Percentiles rank a stretch among this genome's conserved stretches.
These are phyloP conservation scores for Nanger granti DNA, from an alignment of 2,113 vertebrate species.

Conservation along the genomic window DNA sequence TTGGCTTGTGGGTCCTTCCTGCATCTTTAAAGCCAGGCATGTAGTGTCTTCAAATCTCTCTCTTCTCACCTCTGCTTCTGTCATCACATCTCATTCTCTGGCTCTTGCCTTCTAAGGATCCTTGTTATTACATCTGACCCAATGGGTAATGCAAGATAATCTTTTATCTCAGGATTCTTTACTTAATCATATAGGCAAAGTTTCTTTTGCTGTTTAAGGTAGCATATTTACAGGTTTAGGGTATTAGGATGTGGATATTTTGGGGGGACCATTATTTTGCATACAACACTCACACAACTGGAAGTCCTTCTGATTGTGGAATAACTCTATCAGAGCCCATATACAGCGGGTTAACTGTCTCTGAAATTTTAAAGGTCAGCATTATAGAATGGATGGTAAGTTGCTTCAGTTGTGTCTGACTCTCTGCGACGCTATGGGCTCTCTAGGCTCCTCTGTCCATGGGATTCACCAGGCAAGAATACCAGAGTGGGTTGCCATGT, in stretches of 20 bases:
- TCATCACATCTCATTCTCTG: background rate
- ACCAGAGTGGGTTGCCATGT: background rate
- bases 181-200: background rate
- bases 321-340: background rate
- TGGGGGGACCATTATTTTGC: background rate
- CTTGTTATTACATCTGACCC: background rate
- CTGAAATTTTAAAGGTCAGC: background rate
- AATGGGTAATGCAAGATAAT: background rate
- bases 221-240: background rate
- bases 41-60: background rate
- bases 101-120: background rate
- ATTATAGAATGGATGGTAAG: background rate
- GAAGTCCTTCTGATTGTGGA: background rate
- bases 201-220: background rate
- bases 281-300: background rate
- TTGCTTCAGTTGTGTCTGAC: fast-evolving
- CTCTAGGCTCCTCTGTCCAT: background rate
- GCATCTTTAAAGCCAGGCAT: background rate
- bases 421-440: background rate
- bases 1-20: background rate
- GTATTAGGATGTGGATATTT: background rate
- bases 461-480: background rate
- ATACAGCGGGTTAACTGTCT: background rate
- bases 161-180: background rate
- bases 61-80: background rate